phyloP scores from a whole-genome alignment of 64 coral and sea anemone species.

The Actinia equina region DNA sequence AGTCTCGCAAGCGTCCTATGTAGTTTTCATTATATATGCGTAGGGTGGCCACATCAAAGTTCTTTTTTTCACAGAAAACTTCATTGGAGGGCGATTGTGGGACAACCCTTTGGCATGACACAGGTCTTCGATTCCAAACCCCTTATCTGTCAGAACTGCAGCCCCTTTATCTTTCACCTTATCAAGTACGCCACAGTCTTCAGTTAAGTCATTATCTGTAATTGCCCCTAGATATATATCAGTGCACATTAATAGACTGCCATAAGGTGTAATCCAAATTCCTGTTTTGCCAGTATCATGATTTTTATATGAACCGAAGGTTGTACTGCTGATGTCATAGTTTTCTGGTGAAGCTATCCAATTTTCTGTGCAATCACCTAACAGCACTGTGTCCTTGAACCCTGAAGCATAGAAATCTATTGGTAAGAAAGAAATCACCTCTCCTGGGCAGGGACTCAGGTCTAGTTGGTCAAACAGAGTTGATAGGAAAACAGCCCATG shows the following conservation, averaged over 20 bases:
- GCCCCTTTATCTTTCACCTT: conserved; percentile 58
- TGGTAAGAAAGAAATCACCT: conserved; percentile 31
- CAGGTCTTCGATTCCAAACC: conserved; percentile 62
- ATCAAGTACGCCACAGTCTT: conserved; percentile 39
- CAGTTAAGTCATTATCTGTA: conserved; percentile 55
- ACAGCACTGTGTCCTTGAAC: conserved; percentile 53
- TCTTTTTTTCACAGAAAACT: conserved; percentile 51
- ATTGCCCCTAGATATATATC: conserved; percentile 52
- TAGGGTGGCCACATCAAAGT: conserved; percentile 56
- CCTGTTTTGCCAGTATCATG: conserved; percentile 74
- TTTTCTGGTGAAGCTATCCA: conserved; percentile 59
- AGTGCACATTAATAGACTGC: conserved; percentile 62
- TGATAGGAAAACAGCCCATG: conserved; percentile 69
- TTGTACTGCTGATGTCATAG: conserved; percentile 43
- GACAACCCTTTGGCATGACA: conserved; percentile 45
- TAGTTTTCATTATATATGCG: conserved; percentile 67
- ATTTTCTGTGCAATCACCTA: conserved; percentile 52
- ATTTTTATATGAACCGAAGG: conserved; percentile 57
- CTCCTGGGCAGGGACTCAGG: conserved; percentile 45
- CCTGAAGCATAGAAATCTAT: conserved; percentile 48
- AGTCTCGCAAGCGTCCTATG: conserved; percentile 57
- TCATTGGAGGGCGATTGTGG: conserved; percentile 56
- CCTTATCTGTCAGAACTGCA: conserved; percentile 76
- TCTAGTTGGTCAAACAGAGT: conserved; percentile 61
- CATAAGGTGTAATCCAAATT: conserved; percentile 59